Evolutionary conservation across 2,113 vertebrate genomes (phyloP).

Genomic region (Pristiophorus japonicus): DNA sequence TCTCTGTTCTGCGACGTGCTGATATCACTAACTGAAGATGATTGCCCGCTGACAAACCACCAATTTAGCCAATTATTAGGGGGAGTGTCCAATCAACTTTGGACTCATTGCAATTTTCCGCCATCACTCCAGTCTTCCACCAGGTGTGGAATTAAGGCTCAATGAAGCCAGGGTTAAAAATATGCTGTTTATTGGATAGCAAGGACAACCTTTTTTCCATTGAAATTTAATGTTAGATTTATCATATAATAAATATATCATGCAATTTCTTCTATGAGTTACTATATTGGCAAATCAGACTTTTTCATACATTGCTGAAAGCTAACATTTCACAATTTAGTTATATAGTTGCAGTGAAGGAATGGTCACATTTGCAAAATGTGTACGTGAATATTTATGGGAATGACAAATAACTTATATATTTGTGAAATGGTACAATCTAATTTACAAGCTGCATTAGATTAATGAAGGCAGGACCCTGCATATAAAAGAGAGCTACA

Average conservation of each 20-base stretch:
- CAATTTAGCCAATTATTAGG: conserved; percentile 36
- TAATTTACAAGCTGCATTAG: neutral
- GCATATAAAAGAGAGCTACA: too few relatives aligned
- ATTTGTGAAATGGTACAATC: neutral
- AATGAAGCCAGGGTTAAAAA: neutral
- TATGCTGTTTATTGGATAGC: neutral
- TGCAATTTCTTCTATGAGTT: neutral
- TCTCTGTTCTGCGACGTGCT: neutral
- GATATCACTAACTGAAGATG: conserved; percentile 32
- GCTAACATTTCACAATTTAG: neutral
- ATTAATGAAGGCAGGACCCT: neutral
- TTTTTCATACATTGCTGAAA: neutral
- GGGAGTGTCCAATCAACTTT: conserved; percentile 35
- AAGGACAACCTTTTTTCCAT: neutral
- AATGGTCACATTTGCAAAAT: neutral
- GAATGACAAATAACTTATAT: neutral
- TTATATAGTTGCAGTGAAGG: neutral
- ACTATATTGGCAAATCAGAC: neutral
- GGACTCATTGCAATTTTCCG: conserved; percentile 27
- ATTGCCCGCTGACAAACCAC: conserved; percentile 33
- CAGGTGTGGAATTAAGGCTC: conserved; percentile 32
- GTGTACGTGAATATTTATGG: neutral
- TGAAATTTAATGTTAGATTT: conserved; percentile 27
- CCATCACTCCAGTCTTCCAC: conserved; percentile 2
- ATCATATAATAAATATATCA: neutral